Evolutionary conservation across 2,797 vertebrate species (phyloP).

Genomic region (Lycodopsis pacificus): DNA sequence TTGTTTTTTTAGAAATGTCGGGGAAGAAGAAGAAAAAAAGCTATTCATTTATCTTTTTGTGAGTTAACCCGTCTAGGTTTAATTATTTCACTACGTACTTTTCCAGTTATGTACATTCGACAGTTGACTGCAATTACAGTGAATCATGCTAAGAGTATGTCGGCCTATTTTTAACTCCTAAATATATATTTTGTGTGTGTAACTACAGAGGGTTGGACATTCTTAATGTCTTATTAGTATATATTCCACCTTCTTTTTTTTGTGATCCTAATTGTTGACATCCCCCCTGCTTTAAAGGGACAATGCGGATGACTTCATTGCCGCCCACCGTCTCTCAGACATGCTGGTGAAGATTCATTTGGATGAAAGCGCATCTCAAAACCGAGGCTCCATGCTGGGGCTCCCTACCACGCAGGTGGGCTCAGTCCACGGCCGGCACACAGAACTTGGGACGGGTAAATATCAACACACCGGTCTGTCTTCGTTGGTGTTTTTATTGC

Average conservation of each 20-base stretch:
- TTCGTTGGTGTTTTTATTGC: background rate
- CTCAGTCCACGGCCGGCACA: constrained; percentile 41
- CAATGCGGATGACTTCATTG: constrained; percentile 79
- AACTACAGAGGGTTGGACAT: background rate
- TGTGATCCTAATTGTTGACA: background rate
- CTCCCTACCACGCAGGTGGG: constrained; percentile 32
- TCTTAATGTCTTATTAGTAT: background rate
- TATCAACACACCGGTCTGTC: background rate
- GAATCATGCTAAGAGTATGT: background rate
- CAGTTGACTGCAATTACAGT: background rate
- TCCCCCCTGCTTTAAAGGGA: constrained; percentile 67
- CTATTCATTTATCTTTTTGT: background rate
- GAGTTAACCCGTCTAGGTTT: background rate
- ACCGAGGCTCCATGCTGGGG: constrained; percentile 29
- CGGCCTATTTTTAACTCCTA: background rate
- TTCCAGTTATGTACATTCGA: background rate
- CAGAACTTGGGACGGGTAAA: constrained; percentile 74
- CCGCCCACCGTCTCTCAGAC: constrained; percentile 79
- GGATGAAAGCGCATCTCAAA: constrained; percentile 74
- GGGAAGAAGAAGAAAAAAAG: background rate
- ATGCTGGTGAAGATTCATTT: constrained; percentile 78
- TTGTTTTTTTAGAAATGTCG: background rate
- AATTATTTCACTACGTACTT: background rate
- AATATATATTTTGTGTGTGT: background rate
- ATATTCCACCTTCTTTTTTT: background rate